phyloP scores from a whole-genome alignment of 2,113 vertebrate genomes.

The Mixornis gularis region DNA sequence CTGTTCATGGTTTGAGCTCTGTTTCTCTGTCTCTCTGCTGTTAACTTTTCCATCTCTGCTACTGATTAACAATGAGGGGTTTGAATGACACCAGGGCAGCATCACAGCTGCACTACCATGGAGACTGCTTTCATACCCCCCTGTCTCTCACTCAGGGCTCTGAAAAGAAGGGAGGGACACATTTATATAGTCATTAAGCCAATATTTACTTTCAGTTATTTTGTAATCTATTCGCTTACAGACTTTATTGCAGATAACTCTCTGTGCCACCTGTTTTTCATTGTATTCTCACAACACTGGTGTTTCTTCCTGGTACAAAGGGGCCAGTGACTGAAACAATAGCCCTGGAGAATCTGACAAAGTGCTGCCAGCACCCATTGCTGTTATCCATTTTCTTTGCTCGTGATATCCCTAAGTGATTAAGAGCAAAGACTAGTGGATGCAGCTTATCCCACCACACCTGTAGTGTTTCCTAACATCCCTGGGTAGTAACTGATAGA shows the following conservation, averaged over 20 bases:
- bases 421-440: not conserved
- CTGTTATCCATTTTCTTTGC: not conserved
- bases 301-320: not conserved
- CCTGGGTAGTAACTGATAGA: not conserved
- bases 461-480: not conserved
- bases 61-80: not conserved
- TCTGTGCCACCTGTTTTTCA: not conserved
- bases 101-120: fast-evolving
- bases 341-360: not conserved
- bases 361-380: not conserved
- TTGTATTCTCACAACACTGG: not conserved
- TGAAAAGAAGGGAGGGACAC: not conserved
- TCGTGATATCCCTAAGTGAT: not conserved
- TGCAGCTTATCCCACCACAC: not conserved
- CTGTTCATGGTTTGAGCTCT: not conserved
- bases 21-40: not conserved
- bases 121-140: not conserved
- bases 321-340: not conserved
- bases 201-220: constrained; percentile 4
- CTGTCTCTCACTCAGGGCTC: not conserved
- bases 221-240: not conserved
- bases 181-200: not conserved
- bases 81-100: not conserved
- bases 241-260: not conserved
- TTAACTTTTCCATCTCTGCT: constrained; percentile 2